Evolutionary conservation across 2,113 vertebrate genomes (phyloP), one percentile per base, ranked within the genome.

Genomic region (Antigone vipio): DNA sequence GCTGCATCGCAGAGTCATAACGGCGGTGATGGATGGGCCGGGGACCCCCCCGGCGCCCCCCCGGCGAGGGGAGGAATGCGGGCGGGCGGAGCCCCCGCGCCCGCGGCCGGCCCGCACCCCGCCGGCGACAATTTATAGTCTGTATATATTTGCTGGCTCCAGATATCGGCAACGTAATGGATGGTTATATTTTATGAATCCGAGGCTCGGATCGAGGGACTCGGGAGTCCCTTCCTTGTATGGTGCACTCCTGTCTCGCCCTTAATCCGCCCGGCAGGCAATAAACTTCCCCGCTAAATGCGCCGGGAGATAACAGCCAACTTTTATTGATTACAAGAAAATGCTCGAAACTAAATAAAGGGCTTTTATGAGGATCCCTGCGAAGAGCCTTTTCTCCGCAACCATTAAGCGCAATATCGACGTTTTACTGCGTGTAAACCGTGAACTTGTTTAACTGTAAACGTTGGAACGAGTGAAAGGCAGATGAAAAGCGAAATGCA

Each of bases 71-170:
- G 85, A 96, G 97, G 97, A 97, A 97, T 96, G 97, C 94, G 76
- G 95, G 97, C 85, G 76, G 97, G 96, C 76, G 81, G 87, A 94
- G 97, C 93, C 95, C 81, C 92, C 91, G 73, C 69, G 27, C 73
- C 95, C 67, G 49, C 63, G 40, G 50, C 85, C 78, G 44, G 88
- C 93, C 95, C 98, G 98, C 97, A 97, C 97, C 93, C 90, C 96
- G 93, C 96, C 88, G 90, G 92, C 92, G 62, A 52, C 97, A 96
- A 99, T 99, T 99, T 99, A 99, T 98, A 96, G 98, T 98, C 98
- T 99, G 99, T 99, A 84, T 99, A 99, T 97, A 97, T 98, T 98
- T 93, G 88, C 98, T 98, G 98, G 99, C 99, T 99, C 99, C 99
- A 99, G 98, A 99, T 98, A 97, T 98, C 97, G 97, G 98, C 94